phyloP scores from a whole-genome alignment of 2,113 vertebrate species.

The Cyanoramphus novaezelandiae region DNA sequence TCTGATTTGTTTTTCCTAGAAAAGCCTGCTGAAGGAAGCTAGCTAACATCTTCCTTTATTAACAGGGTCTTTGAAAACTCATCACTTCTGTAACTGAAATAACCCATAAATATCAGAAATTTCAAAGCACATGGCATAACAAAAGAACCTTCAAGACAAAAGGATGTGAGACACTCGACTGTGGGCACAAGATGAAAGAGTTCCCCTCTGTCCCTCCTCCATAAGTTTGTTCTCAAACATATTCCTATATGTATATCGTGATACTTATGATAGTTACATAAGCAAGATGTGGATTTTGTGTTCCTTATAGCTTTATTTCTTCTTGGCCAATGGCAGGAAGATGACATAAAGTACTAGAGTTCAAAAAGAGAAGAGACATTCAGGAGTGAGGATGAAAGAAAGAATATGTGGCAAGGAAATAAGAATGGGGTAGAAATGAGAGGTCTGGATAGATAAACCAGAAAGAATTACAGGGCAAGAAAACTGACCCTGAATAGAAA shows the following conservation, averaged over 20 bases:
- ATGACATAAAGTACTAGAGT: not conserved
- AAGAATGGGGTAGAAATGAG: not conserved
- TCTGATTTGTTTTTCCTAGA: not conserved
- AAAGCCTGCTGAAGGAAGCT: too few species aligned
- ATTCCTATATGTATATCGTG: not conserved
- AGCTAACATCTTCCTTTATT: not conserved
- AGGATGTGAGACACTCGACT: rapidly evolving
- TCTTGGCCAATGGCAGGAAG: not conserved
- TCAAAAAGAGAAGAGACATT: not conserved
- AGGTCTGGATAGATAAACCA: not conserved
- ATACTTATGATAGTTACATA: not conserved
- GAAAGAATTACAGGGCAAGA: not conserved
- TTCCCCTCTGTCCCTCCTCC: not conserved
- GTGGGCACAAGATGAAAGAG: not conserved
- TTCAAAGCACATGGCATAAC: rapidly evolving
- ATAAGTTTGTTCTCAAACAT: not conserved
- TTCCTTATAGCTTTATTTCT: not conserved
- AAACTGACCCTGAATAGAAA: not conserved
- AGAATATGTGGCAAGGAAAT: not conserved
- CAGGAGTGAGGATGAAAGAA: not conserved
- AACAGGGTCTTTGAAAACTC: not conserved
- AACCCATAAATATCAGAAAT: not conserved
- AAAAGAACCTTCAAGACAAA: not conserved
- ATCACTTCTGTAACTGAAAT: not conserved
- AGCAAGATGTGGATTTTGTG: not conserved